Percentiles rank a stretch among this genome's conserved stretches.
Conservation (phyloP, 2,113 vertebrate species). For the Ranitomeya variabilis region DNA sequence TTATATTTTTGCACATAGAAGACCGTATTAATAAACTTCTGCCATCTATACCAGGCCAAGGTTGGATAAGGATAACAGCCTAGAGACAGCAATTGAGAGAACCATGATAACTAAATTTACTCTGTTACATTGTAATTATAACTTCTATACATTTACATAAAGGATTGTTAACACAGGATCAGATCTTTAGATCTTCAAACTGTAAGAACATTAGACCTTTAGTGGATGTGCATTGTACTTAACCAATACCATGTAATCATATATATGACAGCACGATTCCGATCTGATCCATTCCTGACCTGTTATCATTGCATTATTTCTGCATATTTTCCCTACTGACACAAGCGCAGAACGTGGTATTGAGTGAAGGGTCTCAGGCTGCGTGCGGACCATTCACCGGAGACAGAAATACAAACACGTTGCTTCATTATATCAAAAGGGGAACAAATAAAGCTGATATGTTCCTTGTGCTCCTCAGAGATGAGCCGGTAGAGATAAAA, state of each 20-base stretch:
- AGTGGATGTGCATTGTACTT: background rate
- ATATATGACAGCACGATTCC: background rate
- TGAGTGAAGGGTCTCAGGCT: background rate
- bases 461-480: background rate
- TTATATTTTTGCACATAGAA: background rate
- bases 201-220: background rate
- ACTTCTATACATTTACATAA: background rate
- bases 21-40: background rate
- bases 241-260: background rate
- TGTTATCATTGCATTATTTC: background rate
- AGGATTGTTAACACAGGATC: background rate
- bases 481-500: background rate
- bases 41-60: background rate
- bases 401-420: background rate
- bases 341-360: background rate
- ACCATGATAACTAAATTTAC: background rate
- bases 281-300: background rate
- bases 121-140: background rate
- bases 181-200: background rate
- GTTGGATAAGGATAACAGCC: background rate
- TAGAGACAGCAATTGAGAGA: background rate
- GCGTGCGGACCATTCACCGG: background rate
- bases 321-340: background rate
- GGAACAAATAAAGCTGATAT: background rate
- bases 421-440: background rate